Conservation (phyloP, 2,113 vertebrate species). For the Rostratula benghalensis region DNA sequence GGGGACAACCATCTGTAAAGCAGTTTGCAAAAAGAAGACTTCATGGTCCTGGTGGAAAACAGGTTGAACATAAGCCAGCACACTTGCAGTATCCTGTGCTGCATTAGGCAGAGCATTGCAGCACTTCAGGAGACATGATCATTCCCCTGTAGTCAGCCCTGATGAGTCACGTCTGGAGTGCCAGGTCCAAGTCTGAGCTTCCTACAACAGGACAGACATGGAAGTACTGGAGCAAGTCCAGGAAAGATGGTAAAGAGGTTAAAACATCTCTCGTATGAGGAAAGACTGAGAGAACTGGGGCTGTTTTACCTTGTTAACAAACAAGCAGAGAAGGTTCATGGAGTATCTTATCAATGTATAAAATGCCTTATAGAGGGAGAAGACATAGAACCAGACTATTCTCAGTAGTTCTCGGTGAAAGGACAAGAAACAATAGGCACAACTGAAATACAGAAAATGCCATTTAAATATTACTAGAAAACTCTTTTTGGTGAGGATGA, state of each 20-base stretch:
- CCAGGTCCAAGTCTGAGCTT: not conserved
- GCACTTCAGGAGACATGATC: not conserved
- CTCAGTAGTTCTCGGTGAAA: not conserved
- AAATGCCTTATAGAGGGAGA: not conserved
- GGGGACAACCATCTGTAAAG: not conserved
- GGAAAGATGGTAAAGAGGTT: not conserved
- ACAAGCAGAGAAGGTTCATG: not conserved
- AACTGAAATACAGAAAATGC: not conserved
- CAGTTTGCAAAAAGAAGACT: not conserved
- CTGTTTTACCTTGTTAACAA: not conserved
- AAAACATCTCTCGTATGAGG: not conserved
- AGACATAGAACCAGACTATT: not conserved
- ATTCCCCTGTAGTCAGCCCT: not conserved
- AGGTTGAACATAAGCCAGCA: not conserved
- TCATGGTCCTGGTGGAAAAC: not conserved
- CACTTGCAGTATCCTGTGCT: not conserved
- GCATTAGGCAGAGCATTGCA: not conserved
- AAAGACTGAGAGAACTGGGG: not conserved
- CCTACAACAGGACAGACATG: accelerated
- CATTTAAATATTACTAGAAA: not conserved
- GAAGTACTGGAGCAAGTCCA: not conserved
- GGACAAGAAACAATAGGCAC: not conserved
- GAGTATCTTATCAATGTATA: not conserved
- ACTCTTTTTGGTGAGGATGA: not conserved
- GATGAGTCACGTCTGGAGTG: not conserved